Percentiles rank a stretch among this genome's conserved stretches.
These are phyloP conservation scores for Sitta europaea DNA, from an alignment of 2,113 vertebrate species.

Conservation along the genomic window DNA sequence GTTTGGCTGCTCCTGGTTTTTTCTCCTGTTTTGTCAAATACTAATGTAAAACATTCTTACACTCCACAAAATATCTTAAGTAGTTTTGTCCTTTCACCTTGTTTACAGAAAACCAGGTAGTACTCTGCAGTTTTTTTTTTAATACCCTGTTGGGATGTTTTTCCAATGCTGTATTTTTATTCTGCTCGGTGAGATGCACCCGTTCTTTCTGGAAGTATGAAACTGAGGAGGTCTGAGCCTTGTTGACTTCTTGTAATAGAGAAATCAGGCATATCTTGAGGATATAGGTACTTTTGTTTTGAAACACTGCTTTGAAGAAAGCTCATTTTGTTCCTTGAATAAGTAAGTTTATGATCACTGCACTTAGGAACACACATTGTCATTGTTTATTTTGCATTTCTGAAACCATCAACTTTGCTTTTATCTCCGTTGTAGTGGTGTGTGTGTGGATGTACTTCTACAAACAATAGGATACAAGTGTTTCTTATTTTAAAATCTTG, in stretches of 20 bases:
- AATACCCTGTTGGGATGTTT: neutral
- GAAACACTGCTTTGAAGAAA: neutral
- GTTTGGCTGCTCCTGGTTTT: neutral
- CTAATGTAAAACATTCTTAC: neutral
- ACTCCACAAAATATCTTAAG: neutral
- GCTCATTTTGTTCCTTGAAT: neutral
- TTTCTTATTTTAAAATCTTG: slow-evolving; percentile 47
- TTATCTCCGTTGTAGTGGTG: neutral
- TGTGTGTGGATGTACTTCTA: neutral
- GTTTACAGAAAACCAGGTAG: neutral
- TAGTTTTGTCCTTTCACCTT: neutral
- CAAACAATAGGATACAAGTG: slow-evolving; percentile 29
- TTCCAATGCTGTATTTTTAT: neutral
- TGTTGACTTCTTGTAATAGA: neutral
- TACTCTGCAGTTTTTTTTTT: neutral
- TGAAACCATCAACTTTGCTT: neutral
- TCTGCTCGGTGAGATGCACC: neutral
- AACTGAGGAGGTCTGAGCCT: neutral
- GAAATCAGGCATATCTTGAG: neutral
- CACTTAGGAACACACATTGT: neutral
- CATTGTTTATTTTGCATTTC: neutral
- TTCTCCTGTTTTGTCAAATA: neutral
- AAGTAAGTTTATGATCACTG: neutral
- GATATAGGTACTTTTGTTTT: neutral
- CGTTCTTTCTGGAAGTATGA: neutral